Evolutionary conservation across 1,140 invertebrate genomes (phyloP).

Genomic region (Drosophila sp.): DNA sequence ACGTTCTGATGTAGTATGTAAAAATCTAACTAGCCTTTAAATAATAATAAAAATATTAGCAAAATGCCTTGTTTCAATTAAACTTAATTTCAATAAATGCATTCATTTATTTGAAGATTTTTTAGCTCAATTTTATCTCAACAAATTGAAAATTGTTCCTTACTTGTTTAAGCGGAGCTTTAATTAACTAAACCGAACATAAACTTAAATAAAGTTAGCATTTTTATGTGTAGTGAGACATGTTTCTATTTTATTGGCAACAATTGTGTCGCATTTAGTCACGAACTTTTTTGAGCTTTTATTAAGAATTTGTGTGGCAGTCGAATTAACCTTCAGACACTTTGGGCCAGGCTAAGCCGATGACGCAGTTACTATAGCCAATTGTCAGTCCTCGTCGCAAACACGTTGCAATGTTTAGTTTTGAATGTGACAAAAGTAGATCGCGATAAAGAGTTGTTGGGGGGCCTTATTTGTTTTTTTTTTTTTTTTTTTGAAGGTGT

Average conservation of each 20-base stretch:
- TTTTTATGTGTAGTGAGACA: background rate
- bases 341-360: background rate
- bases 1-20: background rate
- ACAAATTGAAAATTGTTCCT: background rate
- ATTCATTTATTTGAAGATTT: background rate
- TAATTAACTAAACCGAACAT: background rate
- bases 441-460: slow-evolving; percentile 47
- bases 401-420: slow-evolving; percentile 41
- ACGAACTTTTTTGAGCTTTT: slow-evolving; percentile 45
- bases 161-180: background rate
- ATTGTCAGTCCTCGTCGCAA: slow-evolving; percentile 2
- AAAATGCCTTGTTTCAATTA: too few relatives aligned
- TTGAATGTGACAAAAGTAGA: slow-evolving; percentile 69
- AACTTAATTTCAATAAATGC: background rate
- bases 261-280: slow-evolving; percentile 67
- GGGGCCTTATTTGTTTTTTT: background rate
- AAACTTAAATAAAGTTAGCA: slow-evolving; percentile 1
- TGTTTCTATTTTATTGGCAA: slow-evolving; percentile 34
- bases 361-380: background rate
- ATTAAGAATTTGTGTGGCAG: slow-evolving; percentile 8
- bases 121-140: background rate
- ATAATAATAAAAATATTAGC: too few relatives aligned
- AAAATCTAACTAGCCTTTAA: too few relatives aligned
- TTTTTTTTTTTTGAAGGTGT: slow-evolving; percentile 11
- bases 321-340: slow-evolving; percentile 15